These are phyloP conservation scores for Xestobium rufovillosum DNA, from an alignment of 2,888 invertebrate species.

Conservation along the genomic window DNA sequence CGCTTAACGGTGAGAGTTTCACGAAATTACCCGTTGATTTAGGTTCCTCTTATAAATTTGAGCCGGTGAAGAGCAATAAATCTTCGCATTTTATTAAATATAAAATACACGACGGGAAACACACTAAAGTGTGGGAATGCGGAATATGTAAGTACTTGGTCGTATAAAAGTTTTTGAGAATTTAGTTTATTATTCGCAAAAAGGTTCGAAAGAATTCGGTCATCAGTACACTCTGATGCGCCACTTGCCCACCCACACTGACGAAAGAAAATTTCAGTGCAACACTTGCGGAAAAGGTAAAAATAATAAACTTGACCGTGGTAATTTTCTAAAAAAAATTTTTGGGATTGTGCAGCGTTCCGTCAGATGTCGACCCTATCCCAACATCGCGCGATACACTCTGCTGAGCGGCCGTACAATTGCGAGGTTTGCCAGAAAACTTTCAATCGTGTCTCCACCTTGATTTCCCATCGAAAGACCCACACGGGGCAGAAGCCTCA, in stretches of 20 bases:
- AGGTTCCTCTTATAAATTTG: slow-evolving; percentile 7
- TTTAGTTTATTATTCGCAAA: neutral
- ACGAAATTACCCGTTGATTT: slow-evolving; percentile 17
- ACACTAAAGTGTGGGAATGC: slow-evolving; percentile 66
- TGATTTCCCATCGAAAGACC: slow-evolving; percentile 72
- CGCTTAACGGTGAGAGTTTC: slow-evolving; percentile 15
- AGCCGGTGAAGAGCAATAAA: slow-evolving; percentile 16
- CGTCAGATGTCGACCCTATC: slow-evolving; percentile 67
- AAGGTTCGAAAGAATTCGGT: slow-evolving; percentile 65
- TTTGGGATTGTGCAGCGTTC: slow-evolving; percentile 45
- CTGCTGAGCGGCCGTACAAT: slow-evolving; percentile 63
- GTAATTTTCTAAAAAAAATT: too few relatives aligned
- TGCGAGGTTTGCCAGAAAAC: slow-evolving; percentile 71
- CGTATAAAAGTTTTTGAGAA: slow-evolving; percentile 1
- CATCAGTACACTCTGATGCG: slow-evolving; percentile 71
- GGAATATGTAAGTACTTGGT: slow-evolving; percentile 67
- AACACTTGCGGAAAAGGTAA: slow-evolving; percentile 60
- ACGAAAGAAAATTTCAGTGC: slow-evolving; percentile 69
- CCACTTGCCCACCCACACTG: slow-evolving; percentile 69
- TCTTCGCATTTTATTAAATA: slow-evolving; percentile 58
- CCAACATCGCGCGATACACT: slow-evolving; percentile 72
- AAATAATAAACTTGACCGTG: slow-evolving; percentile 19
- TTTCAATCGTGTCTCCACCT: slow-evolving; percentile 71
- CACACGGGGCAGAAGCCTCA: slow-evolving; percentile 69
- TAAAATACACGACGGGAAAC: slow-evolving; percentile 58